phyloP scores from a whole-genome alignment of 2,113 vertebrate genomes.

The Pelecanoides urinatrix region DNA sequence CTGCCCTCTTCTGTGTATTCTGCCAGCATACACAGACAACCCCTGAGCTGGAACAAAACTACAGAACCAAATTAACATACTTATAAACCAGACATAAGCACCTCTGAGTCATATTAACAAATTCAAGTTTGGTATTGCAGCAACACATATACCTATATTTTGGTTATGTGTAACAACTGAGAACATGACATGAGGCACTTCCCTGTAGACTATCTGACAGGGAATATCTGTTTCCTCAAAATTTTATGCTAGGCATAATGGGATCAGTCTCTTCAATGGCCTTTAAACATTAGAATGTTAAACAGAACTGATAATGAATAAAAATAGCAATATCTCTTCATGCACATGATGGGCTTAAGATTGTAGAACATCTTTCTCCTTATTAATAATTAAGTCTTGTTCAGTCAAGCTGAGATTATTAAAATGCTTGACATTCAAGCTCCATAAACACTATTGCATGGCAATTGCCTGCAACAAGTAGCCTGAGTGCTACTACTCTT shows the following conservation, averaged over 20 bases:
- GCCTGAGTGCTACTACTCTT: neutral
- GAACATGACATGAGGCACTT: fast-evolving
- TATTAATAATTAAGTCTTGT: slow-evolving; percentile 10
- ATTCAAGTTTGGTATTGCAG: neutral
- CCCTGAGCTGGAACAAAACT: neutral
- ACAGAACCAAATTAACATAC: neutral
- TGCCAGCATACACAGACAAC: fast-evolving
- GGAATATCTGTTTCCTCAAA: neutral
- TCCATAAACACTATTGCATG: neutral
- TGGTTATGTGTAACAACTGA: neutral
- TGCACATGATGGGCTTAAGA: neutral
- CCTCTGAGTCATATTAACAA: neutral
- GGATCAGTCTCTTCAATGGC: neutral
- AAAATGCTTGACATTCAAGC: slow-evolving; percentile 30
- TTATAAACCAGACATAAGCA: neutral
- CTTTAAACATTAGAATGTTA: neutral
- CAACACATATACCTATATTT: neutral
- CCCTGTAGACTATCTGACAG: neutral
- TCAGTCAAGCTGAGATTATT: neutral
- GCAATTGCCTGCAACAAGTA: neutral
- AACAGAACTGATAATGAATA: neutral
- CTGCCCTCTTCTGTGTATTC: neutral
- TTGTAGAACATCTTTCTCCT: neutral
- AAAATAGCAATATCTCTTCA: neutral
- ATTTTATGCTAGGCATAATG: neutral